Evolutionary conservation across 1,140 invertebrate species (phyloP).

Genomic region (Stenopsyche tienmushanensis): DNA sequence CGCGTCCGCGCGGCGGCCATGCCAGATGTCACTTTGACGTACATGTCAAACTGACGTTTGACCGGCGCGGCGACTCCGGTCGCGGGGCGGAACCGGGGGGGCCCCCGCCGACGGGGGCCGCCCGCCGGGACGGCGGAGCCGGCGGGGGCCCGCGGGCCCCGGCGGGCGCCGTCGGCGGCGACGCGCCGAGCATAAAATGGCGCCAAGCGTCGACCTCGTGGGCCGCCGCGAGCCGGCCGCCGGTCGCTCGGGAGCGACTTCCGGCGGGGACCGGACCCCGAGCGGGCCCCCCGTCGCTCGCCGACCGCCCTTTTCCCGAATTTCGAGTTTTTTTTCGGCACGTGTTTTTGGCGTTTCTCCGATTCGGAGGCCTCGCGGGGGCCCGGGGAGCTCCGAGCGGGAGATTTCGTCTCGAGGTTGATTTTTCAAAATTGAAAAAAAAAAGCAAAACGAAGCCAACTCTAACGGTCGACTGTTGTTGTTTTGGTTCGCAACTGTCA

Average conservation of each 20-base stretch:
- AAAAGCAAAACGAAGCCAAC: too few species aligned
- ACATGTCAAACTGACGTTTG: constrained; percentile 41
- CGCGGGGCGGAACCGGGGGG: background rate
- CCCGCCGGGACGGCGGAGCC: background rate
- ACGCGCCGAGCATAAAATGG: constrained; percentile 53
- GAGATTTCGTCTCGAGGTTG: too few species aligned
- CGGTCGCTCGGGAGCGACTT: constrained; percentile 24
- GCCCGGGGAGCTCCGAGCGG: too few species aligned
- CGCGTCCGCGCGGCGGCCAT: constrained; percentile 20
- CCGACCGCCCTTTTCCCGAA: too few species aligned
- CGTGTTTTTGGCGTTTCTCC: too few species aligned
- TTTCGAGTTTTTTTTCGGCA: too few species aligned
- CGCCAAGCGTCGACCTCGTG: constrained; percentile 47
- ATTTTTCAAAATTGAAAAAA: too few species aligned
- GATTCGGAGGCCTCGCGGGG: too few species aligned
- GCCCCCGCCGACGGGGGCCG: background rate
- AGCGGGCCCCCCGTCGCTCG: background rate
- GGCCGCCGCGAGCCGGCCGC: constrained; percentile 32
- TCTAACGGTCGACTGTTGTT: background rate
- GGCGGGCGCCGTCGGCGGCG: constrained; percentile 32
- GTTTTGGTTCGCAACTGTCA: background rate
- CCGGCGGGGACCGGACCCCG: background rate
- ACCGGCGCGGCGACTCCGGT: background rate
- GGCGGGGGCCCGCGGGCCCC: constrained; percentile 35
- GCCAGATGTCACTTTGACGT: constrained; percentile 42